A percentile compares a stretch with the other conserved stretches of the same genome.
Conservation (phyloP, 2,888 invertebrate genomes). For the Cheilosia impressa region DNA sequence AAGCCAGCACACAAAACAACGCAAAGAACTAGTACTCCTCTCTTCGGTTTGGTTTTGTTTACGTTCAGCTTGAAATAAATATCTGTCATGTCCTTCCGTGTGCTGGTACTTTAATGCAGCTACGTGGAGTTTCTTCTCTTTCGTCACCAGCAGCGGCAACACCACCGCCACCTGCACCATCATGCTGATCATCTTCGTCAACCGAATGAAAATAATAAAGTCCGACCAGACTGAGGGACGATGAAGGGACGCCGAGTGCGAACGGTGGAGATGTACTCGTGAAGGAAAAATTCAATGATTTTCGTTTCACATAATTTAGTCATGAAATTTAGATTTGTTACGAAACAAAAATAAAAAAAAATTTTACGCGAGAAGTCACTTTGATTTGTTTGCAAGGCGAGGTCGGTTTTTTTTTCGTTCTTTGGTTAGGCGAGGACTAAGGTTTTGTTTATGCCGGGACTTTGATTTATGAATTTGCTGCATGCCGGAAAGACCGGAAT, state of each 20-base stretch:
- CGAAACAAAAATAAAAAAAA: slow-evolving; percentile 1
- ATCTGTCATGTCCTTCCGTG: slow-evolving; percentile 73
- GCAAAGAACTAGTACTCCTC: slow-evolving; percentile 22
- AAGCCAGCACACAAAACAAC: slow-evolving; percentile 22
- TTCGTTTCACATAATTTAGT: slow-evolving; percentile 62
- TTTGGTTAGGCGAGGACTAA: not conserved
- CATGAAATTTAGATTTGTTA: slow-evolving; percentile 63
- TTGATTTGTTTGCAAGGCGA: not conserved
- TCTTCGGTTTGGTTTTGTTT: slow-evolving; percentile 62
- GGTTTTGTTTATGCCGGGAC: not conserved
- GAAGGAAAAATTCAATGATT: slow-evolving; percentile 54
- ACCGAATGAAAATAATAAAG: slow-evolving; percentile 54
- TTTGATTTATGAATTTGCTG: not conserved
- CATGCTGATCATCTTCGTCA: not conserved
- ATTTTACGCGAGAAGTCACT: not conserved
- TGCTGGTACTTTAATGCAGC: slow-evolving; percentile 49
- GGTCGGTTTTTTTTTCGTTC: not conserved
- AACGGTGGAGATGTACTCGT: not conserved
- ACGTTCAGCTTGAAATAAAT: slow-evolving; percentile 70
- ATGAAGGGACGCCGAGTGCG: not conserved
- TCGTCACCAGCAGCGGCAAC: not conserved
- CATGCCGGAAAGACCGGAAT: not conserved
- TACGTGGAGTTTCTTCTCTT: slow-evolving; percentile 29
- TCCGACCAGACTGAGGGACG: slow-evolving; percentile 21
- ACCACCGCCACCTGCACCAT: not conserved